Percentiles rank a stretch among this genome's conserved stretches.
Evolutionary conservation across 2,888 invertebrate genomes (phyloP).

Genomic region (Trissolcus japonicus): DNA sequence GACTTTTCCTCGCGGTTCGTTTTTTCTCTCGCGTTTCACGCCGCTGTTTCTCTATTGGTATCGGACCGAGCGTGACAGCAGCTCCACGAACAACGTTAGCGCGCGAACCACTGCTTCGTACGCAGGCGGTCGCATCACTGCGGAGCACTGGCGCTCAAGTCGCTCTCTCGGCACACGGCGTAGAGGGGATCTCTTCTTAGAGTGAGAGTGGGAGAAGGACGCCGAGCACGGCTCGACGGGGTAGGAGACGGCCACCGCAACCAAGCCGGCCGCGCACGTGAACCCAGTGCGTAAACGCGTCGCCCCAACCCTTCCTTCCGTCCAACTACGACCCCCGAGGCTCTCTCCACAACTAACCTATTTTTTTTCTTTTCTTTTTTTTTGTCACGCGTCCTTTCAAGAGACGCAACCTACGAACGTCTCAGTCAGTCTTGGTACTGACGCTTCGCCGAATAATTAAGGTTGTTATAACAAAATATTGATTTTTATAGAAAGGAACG

Average conservation of each 20-base stretch:
- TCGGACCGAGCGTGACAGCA: conserved; percentile 33
- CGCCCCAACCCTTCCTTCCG: conserved; percentile 44
- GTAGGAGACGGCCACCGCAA: conserved; percentile 40
- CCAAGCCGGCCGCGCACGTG: conserved; percentile 66
- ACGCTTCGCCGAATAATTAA: too few species aligned
- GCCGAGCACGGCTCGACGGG: conserved; percentile 55
- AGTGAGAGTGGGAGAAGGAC: conserved; percentile 47
- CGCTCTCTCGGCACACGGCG: conserved; percentile 31
- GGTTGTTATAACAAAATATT: too few species aligned
- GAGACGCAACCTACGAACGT: too few species aligned
- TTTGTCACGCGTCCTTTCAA: conserved; percentile 26
- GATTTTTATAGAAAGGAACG: too few species aligned
- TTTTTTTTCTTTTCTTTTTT: conserved; percentile 27
- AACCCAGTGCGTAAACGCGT: conserved; percentile 62
- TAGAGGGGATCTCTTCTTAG: conserved; percentile 54
- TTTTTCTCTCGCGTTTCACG: neutral
- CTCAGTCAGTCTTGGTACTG: too few species aligned
- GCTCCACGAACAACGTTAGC: conserved; percentile 27
- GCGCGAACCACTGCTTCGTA: conserved; percentile 63
- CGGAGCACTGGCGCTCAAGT: conserved; percentile 68
- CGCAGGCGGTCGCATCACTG: conserved; percentile 74
- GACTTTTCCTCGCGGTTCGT: neutral
- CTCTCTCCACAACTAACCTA: conserved; percentile 55
- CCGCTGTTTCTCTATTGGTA: neutral
- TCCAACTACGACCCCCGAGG: conserved; percentile 34